Evolutionary conservation across 1,140 invertebrate genomes (phyloP).

Genomic region (Ladona fulva): DNA sequence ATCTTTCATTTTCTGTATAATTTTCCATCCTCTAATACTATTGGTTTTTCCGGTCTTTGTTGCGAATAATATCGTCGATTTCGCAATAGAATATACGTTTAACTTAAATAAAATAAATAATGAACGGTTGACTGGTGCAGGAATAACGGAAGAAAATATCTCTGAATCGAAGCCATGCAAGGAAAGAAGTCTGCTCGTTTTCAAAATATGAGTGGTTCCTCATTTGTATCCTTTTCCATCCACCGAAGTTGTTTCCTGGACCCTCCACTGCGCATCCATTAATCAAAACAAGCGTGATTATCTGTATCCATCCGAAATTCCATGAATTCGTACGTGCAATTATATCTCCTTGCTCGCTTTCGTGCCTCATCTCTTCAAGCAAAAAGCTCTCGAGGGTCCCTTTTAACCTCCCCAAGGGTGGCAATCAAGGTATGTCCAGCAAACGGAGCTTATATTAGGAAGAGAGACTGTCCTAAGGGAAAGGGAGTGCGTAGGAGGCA

Average conservation of each 20-base stretch:
- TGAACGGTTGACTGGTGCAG: too few relatives aligned
- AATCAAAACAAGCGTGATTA: neutral
- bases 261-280: neutral
- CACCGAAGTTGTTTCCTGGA: neutral
- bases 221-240: too few relatives aligned
- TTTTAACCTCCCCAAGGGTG: neutral
- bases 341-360: neutral
- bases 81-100: too few relatives aligned
- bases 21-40: too few relatives aligned
- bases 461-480: neutral
- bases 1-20: too few relatives aligned
- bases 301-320: neutral
- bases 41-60: too few relatives aligned
- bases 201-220: too few relatives aligned
- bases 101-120: too few relatives aligned
- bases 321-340: neutral
- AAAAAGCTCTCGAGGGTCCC: neutral
- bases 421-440: conserved; percentile 7
- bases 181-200: too few relatives aligned
- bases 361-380: neutral
- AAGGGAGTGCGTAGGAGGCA: neutral
- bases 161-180: too few relatives aligned
- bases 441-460: neutral
- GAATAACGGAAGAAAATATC: too few relatives aligned
- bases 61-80: too few relatives aligned